Base-by-base conservation (phyloP, 2,797 vertebrate species). In the Hyperoplus immaculatus region DNA sequence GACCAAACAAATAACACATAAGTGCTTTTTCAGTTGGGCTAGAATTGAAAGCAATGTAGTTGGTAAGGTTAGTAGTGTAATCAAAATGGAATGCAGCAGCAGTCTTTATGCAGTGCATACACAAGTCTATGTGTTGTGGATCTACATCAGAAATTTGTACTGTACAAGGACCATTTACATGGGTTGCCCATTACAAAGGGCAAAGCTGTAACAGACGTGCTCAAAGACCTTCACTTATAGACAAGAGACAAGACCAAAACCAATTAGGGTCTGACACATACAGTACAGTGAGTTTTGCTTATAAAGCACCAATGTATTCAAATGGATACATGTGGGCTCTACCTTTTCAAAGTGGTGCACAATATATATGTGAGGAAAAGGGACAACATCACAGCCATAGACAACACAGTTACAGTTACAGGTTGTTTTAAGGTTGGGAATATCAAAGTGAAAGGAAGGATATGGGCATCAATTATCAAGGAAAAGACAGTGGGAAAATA, bases 141-240 rank as follows among this genome's bases (percentile, higher is more conserved):
- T 88, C 78, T 89, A 60, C n/a, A 11, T 80, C 55, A 59, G 36
- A 75, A 92, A 84, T 93, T 93, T 90, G 85, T 81, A 84, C 82
- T 90, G 85, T 89, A 80, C 55, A 79, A 92, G 94, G 95, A 95
- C 95, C 95, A 96, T 95, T 95, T 94, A 96, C 95, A 96, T 78
- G 94, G 95, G 95, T 94, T 95, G 95, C 93, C 95, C 95, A 89
- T 92, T 85, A 94, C 93, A 93, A 71, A 89, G 92, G 92, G 90
- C 89, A 83, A 78, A 90, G 89, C 86, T 86, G 79, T 85, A 85
- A 92, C 85, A 90, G 85, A 88, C 89, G 82, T 86, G 85, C 84
- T 91, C 59, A 91, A 89, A 90, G 87, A 92, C 88, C 67, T 83
- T 88, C 84, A 88, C 88, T 92, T 82, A 86, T 75, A 89, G 91